Conservation (phyloP, 1,140 invertebrate genomes). For the Pseudomyrmex cubaensis region DNA sequence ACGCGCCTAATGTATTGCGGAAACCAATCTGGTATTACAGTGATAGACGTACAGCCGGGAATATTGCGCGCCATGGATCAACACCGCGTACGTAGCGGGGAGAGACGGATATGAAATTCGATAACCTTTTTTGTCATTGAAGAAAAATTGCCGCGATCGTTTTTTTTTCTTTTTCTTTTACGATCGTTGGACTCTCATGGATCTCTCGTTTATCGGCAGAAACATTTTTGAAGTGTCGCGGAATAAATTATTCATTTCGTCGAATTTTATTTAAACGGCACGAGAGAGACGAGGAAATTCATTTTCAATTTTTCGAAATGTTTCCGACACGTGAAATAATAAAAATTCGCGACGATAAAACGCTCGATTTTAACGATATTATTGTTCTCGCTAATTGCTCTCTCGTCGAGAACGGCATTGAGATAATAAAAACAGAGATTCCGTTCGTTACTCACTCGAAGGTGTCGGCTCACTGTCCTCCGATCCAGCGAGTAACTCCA, state of each 20-base stretch:
- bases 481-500: slow-evolving; percentile 80
- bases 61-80: slow-evolving; percentile 14
- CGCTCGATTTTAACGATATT: too few species aligned
- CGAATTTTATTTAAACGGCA: too few species aligned
- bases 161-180: background rate
- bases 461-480: slow-evolving; percentile 77
- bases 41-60: background rate
- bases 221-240: background rate
- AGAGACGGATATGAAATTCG: background rate
- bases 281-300: too few species aligned
- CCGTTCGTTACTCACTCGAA: slow-evolving; percentile 69
- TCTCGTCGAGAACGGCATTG: too few species aligned
- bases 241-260: background rate
- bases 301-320: too few species aligned
- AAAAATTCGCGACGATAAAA: too few species aligned
- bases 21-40: slow-evolving; percentile 48
- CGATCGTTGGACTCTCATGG: background rate
- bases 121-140: background rate
- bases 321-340: too few species aligned
- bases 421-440: too few species aligned
- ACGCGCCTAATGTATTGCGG: slow-evolving; percentile 41
- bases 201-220: background rate
- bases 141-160: background rate
- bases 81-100: too few species aligned
- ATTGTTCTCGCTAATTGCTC: too few species aligned